Evolutionary conservation across 2,113 vertebrate genomes (phyloP), one percentile per base, ranked within the genome.

Genomic region (Sinocyclocheilus grahami): DNA sequence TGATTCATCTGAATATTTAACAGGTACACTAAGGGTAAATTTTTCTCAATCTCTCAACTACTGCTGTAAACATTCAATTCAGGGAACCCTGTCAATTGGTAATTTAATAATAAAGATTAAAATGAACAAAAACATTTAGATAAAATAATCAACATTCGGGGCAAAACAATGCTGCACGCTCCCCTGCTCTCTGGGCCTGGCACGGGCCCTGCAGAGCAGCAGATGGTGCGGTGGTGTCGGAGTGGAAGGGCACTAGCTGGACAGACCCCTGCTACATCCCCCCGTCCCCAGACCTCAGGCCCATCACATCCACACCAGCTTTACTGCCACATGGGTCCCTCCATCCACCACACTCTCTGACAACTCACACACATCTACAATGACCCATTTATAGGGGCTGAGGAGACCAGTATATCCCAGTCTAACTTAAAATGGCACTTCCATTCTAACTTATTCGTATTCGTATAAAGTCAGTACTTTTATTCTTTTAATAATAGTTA

Each of bases 221-320:
- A 95, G 94, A 95, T 95, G 94, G 94, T 92, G 90, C 83, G 90
- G 89, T 89, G 91, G 91, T 92, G 90, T 92, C 88, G 86, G 90
- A 88, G 90, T 91, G 90, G 91, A 87, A 91, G 86, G 91, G 90
- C 90, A 93, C 93, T 89, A 92, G 92, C 92, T 91, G 92, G 91
- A 92, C 91, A 91, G 88, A 90, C 87, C 83, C 80, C 89, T 87
- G 78, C 89, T 75, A 91, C 90, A 89, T 90, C 91, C 82, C 82
- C 82, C 62, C 63, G 77, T 90, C 82, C 65, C 78, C 71, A 27
- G 80, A 74, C 78, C 78, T 77, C 33, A 71, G 42, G n/a, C 74
- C 89, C 87, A 85, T 86, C 84, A 82, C 48, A 83, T 91, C 86
- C 91, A 82, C 87, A 90, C 87, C 91, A 91, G 92, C 91, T 94